These are phyloP conservation scores for Leptonema lineaticorne DNA, from an alignment of 1,140 invertebrate species.

Conservation along the genomic window DNA sequence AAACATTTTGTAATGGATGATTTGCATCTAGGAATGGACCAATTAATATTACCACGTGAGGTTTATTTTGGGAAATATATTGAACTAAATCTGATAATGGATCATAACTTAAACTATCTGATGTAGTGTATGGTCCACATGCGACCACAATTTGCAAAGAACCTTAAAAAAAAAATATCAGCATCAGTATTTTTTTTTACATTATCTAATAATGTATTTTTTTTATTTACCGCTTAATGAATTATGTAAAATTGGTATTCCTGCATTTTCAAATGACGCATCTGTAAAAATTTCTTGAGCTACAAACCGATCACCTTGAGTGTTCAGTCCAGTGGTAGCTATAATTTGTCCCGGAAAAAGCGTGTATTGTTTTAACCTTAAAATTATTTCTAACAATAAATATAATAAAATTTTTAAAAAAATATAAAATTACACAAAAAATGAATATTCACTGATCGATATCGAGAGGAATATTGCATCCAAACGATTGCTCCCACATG, in stretches of 20 bases:
- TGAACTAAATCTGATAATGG: conserved; percentile 77
- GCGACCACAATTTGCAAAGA: conserved; percentile 72
- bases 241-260: conserved; percentile 24
- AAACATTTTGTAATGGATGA: conserved; percentile 60
- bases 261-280: conserved; percentile 41
- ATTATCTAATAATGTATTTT: background rate
- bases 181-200: conserved; percentile 8
- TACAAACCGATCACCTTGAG: conserved; percentile 66
- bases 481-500: conserved; percentile 56
- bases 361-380: conserved; percentile 66
- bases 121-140: conserved; percentile 79
- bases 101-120: conserved; percentile 75
- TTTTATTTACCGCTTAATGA: conserved; percentile 22
- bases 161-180: conserved; percentile 47
- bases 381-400: background rate
- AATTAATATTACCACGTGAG: conserved; percentile 77
- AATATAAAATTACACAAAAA: background rate
- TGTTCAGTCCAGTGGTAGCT: conserved; percentile 70
- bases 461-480: conserved; percentile 50
- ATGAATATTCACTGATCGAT: conserved; percentile 47
- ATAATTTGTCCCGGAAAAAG: conserved; percentile 86
- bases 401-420: background rate
- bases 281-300: conserved; percentile 66
- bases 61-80: conserved; percentile 67
- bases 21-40: conserved; percentile 81